A percentile compares a stretch with the other conserved stretches of the same genome.
Evolutionary conservation across 2,888 invertebrate species (phyloP).

Genomic region (Anodontia alba): DNA sequence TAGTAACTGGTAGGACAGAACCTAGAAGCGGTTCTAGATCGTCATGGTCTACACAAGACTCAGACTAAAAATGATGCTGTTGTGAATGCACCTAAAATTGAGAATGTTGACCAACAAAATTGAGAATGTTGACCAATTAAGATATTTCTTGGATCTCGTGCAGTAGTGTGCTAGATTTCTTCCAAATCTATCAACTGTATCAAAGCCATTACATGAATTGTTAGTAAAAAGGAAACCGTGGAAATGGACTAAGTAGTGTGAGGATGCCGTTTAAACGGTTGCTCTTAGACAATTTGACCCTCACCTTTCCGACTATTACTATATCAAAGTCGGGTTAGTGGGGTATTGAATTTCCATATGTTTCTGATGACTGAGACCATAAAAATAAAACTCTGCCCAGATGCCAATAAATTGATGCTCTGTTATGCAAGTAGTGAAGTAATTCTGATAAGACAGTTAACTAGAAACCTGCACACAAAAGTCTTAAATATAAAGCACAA

Average conservation of each 20-base stretch:
- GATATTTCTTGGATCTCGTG: constrained; percentile 26
- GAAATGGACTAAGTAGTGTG: constrained; percentile 12
- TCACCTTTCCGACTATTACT: too few species aligned
- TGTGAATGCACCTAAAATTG: background rate
- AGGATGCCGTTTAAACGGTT: constrained; percentile 40
- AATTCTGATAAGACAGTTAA: constrained; percentile 56
- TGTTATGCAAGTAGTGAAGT: constrained; percentile 66
- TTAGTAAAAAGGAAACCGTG: constrained; percentile 19
- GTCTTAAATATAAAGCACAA: too few species aligned
- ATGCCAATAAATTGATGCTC: too few species aligned
- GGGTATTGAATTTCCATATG: too few species aligned
- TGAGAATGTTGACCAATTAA: constrained; percentile 23
- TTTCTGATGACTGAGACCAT: too few species aligned
- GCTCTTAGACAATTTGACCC: too few species aligned
- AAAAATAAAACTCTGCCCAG: too few species aligned
- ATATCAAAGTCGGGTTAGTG: too few species aligned
- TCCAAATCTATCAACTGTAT: background rate
- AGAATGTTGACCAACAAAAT: constrained; percentile 21
- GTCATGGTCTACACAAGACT: constrained; percentile 23
- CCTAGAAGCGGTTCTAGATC: too few species aligned
- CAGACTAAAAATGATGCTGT: constrained; percentile 31
- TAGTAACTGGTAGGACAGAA: too few species aligned
- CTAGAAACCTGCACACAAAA: too few species aligned
- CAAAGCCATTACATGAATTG: constrained; percentile 31
- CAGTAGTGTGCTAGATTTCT: constrained; percentile 25